Percentiles rank a stretch among this genome's conserved stretches.
Conservation (phyloP, 2,797 vertebrate genomes). For the Arctocebus calabarensis region DNA sequence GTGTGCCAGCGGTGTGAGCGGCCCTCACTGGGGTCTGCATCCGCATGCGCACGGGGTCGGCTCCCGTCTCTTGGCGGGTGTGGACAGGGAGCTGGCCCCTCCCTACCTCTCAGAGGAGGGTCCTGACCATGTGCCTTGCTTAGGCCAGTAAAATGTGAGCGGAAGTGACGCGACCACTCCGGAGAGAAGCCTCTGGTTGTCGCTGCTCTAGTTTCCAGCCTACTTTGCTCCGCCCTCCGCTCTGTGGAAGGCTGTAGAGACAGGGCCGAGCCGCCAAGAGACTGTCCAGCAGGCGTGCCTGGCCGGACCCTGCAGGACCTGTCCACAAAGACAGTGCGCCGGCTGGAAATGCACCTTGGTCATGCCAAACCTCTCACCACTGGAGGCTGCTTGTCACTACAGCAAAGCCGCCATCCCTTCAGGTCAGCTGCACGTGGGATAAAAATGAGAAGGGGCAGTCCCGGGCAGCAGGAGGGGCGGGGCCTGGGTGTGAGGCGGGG, state of each 20-base stretch:
- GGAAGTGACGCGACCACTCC: neutral
- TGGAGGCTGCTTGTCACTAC: neutral
- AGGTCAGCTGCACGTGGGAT: rapidly evolving
- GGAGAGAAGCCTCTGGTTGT: neutral
- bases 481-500: rapidly evolving
- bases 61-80: rapidly evolving
- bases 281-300: neutral
- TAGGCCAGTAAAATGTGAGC: neutral
- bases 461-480: rapidly evolving
- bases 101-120: rapidly evolving
- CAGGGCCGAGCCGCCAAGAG: neutral
- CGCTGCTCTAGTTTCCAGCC: rapidly evolving
- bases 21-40: neutral
- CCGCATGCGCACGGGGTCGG: too few relatives aligned
- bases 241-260: too few relatives aligned
- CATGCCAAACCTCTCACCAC: neutral
- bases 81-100: rapidly evolving
- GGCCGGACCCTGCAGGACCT: neutral
- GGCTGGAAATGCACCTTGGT: neutral
- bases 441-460: rapidly evolving
- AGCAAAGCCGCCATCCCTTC: neutral
- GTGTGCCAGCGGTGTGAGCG: rapidly evolving
- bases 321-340: rapidly evolving
- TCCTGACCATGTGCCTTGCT: too few relatives aligned
- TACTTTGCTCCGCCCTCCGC: neutral